These are phyloP conservation scores for Pachydiplax longipennis DNA, from an alignment of 2,888 invertebrate species.

Conservation along the genomic window DNA sequence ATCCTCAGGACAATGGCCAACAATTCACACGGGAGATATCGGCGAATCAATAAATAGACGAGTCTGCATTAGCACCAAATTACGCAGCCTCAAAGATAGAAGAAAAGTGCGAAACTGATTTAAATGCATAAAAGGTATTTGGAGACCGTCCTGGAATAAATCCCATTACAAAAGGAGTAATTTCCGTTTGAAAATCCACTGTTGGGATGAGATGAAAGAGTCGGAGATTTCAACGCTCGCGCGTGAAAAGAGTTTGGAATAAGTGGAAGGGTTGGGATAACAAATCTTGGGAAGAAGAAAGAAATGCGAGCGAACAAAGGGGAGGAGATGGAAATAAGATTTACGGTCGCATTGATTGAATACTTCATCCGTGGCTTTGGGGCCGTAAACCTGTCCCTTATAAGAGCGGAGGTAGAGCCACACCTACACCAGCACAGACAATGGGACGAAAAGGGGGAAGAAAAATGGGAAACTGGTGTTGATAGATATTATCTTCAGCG, in stretches of 20 bases:
- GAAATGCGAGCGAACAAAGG: not conserved
- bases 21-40: too few species aligned
- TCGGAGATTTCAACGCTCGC: not conserved
- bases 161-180: too few species aligned
- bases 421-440: not conserved
- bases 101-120: too few species aligned
- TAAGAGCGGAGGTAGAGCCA: conserved; percentile 15
- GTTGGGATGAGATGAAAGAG: not conserved
- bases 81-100: too few species aligned
- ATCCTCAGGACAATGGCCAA: too few species aligned
- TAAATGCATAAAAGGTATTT: too few species aligned
- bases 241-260: not conserved
- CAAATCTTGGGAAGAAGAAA: conserved; percentile 6
- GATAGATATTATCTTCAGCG: conserved; percentile 8
- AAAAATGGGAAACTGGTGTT: conserved; percentile 32
- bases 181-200: not conserved
- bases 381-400: conserved; percentile 36
- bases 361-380: conserved; percentile 32
- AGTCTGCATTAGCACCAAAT: too few species aligned
- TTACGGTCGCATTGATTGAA: conserved; percentile 37
- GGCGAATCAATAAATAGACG: too few species aligned
- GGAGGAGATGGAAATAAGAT: not conserved
- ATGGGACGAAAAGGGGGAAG: not conserved
- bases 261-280: not conserved
- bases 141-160: too few species aligned